A percentile compares a stretch with the other conserved stretches of the same genome.
These are phyloP conservation scores for Takifugu bimaculatus DNA, from an alignment of 2,113 vertebrate genomes.

Conservation along the genomic window DNA sequence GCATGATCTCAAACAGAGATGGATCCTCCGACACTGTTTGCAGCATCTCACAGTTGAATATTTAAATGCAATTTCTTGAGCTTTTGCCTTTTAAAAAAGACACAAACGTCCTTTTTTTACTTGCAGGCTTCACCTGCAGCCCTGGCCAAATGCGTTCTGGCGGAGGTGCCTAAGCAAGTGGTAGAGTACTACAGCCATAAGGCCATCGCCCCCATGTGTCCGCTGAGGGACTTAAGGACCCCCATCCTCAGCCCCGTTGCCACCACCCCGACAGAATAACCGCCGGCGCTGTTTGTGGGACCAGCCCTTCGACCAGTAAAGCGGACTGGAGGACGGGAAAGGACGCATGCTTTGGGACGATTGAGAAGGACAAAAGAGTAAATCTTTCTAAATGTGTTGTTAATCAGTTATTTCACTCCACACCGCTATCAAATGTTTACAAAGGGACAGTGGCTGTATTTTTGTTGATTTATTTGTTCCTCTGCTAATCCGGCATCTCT, in stretches of 20 bases:
- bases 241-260: conserved; percentile 74
- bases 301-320: conserved; percentile 35
- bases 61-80: conserved; percentile 6
- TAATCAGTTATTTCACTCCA: conserved; percentile 41
- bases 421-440: conserved; percentile 58
- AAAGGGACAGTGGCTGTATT: conserved; percentile 35
- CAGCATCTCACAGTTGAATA: neutral
- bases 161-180: conserved; percentile 92
- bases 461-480: conserved; percentile 18
- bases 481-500: conserved; percentile 31
- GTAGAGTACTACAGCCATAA: conserved; percentile 94
- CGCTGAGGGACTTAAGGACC: conserved; percentile 57
- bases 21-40: neutral
- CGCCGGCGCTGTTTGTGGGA: conserved; percentile 5
- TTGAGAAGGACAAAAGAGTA: conserved; percentile 38
- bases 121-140: conserved; percentile 86
- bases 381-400: conserved; percentile 44
- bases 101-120: conserved; percentile 26
- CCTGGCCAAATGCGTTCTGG: conserved; percentile 89
- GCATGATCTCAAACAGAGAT: neutral
- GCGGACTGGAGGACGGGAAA: conserved; percentile 20
- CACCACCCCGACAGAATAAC: conserved; percentile 74
- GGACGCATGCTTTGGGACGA: conserved; percentile 28
- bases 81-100: conserved; percentile 9
- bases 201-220: conserved; percentile 80